Conservation (phyloP, 35 echinoderm and acorn worm species). For the Ptychodera flava region DNA sequence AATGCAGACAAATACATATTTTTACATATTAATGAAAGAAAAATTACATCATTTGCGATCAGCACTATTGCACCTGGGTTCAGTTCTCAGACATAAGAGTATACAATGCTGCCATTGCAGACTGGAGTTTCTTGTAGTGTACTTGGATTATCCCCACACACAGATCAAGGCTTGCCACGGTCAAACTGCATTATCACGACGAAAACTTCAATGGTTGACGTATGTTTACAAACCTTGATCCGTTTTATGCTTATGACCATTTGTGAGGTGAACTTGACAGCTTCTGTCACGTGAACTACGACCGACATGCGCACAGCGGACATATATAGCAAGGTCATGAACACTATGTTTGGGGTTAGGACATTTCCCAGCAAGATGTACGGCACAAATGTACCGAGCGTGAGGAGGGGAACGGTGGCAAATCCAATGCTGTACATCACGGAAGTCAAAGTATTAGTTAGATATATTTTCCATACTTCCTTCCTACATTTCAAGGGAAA, state of each 20-base stretch:
- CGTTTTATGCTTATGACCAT: not conserved
- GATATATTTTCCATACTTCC: not conserved
- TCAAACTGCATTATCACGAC: too few relatives aligned
- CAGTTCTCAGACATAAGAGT: too few relatives aligned
- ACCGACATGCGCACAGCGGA: not conserved
- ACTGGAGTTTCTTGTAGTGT: too few relatives aligned
- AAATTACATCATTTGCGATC: too few relatives aligned
- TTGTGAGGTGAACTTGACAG: not conserved
- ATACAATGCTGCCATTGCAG: too few relatives aligned
- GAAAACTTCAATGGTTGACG: too few relatives aligned
- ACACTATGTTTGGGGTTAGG: not conserved
- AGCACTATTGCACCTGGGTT: too few relatives aligned
- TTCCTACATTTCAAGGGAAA: not conserved
- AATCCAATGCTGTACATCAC: not conserved
- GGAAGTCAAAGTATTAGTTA: not conserved
- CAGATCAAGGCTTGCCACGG: too few relatives aligned
- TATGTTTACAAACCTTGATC: not conserved
- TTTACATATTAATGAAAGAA: too few relatives aligned
- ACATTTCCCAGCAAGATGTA: not conserved
- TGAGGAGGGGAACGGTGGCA: not conserved
- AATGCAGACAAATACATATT: too few relatives aligned
- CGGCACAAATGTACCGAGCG: not conserved
- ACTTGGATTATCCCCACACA: too few relatives aligned
- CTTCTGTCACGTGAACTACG: not conserved
- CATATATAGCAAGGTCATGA: not conserved